Percentiles rank a stretch among this genome's conserved stretches.
Evolutionary conservation across 1,140 invertebrate species (phyloP).

Genomic region (Saccostrea cuccullata): DNA sequence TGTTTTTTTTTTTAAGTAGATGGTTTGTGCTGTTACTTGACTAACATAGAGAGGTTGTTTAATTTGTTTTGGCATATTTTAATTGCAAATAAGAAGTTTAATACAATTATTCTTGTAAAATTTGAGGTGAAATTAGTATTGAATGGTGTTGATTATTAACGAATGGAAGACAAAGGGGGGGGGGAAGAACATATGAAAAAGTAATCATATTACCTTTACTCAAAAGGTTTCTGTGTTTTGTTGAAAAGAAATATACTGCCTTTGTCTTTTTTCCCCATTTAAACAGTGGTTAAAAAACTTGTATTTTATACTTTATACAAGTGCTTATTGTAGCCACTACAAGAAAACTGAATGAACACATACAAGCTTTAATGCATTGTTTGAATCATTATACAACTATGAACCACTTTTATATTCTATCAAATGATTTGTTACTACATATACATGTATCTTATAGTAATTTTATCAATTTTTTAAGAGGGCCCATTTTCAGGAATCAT

Average conservation of each 20-base stretch:
- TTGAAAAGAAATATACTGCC: too few species aligned
- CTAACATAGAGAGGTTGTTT: not conserved
- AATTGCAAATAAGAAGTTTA: not conserved
- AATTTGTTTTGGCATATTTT: not conserved
- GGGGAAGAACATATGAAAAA: not conserved
- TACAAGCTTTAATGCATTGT: not conserved
- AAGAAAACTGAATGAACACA: not conserved
- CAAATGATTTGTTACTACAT: not conserved
- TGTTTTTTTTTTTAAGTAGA: not conserved
- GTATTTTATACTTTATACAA: not conserved
- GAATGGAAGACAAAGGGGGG: not conserved
- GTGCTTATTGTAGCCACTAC: not conserved
- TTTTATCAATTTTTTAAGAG: not conserved
- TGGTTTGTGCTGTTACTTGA: not conserved
- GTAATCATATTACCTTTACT: too few species aligned
- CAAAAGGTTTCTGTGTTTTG: too few species aligned
- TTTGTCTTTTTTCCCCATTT: not conserved
- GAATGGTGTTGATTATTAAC: not conserved
- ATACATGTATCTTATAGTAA: not conserved
- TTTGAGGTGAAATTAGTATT: not conserved
- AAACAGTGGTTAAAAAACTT: not conserved
- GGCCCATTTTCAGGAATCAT: not conserved
- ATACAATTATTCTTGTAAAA: not conserved
- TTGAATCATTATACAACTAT: not conserved
- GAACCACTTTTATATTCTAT: not conserved